Evolutionary conservation across 2,888 invertebrate genomes (phyloP).

Genomic region (Bellardia pandia): DNA sequence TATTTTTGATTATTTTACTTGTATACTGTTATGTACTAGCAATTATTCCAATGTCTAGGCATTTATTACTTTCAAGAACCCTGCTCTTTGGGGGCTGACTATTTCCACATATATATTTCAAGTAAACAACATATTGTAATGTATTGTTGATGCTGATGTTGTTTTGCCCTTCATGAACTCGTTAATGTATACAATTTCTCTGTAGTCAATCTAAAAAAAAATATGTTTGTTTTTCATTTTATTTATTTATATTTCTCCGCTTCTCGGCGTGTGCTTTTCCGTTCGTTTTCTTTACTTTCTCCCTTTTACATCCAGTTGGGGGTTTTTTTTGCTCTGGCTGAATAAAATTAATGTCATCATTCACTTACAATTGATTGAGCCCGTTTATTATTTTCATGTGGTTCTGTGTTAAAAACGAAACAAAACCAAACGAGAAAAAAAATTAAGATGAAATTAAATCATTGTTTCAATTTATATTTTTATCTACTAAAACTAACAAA

Average conservation of each 20-base stretch:
- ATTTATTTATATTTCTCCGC: constrained; percentile 9
- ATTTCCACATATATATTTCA: not conserved
- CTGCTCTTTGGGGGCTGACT: not conserved
- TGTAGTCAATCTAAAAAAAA: constrained; percentile 43
- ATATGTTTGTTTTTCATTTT: constrained; percentile 28
- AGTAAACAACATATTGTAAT: constrained; percentile 11
- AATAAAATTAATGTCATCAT: constrained; percentile 46
- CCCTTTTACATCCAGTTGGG: not conserved
- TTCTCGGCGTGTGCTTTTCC: not conserved
- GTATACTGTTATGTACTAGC: too few species aligned
- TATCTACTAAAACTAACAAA: not conserved
- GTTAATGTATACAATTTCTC: constrained; percentile 64
- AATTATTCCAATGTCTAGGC: too few species aligned
- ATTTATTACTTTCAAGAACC: not conserved
- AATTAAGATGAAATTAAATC: not conserved
- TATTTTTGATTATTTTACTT: too few species aligned
- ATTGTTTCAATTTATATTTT: constrained; percentile 5
- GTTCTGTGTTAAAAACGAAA: not conserved
- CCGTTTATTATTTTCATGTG: constrained; percentile 30
- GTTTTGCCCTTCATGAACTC: constrained; percentile 61
- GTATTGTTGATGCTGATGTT: constrained; percentile 16
- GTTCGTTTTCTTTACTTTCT: constrained; percentile 5
- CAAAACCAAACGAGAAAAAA: not conserved
- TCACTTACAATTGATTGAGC: constrained; percentile 48
- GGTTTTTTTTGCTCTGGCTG: constrained; percentile 1